Evolutionary conservation across 2,888 invertebrate genomes (phyloP).

Genomic region (Anarsia innoxiella): DNA sequence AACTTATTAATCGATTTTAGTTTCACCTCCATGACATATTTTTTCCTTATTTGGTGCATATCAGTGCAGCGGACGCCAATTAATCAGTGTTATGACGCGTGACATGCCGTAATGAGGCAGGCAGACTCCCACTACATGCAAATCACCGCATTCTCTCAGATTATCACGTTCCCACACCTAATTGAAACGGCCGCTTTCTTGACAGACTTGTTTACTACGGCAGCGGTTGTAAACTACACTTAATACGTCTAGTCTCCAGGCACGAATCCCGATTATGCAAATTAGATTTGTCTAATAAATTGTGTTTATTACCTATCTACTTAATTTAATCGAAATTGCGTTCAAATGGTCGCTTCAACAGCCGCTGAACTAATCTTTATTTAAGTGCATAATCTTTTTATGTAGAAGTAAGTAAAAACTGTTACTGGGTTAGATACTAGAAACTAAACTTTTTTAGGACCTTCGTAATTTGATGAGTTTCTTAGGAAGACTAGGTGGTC

Average conservation of each 20-base stretch:
- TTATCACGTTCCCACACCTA: conserved; percentile 11
- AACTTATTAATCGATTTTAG: too few relatives aligned
- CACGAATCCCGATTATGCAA: background rate
- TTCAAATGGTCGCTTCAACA: too few relatives aligned
- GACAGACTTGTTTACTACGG: background rate
- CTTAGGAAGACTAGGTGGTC: conserved; percentile 27
- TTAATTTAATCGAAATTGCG: background rate
- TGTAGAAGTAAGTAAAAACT: too few relatives aligned
- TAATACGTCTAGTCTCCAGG: too few relatives aligned
- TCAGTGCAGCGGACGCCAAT: conserved; percentile 49
- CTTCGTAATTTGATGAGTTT: too few relatives aligned
- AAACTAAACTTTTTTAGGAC: too few relatives aligned
- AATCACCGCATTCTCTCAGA: conserved; percentile 23
- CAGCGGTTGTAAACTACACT: too few relatives aligned
- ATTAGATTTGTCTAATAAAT: background rate
- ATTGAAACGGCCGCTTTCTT: conserved; percentile 14
- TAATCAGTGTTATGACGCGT: conserved; percentile 68
- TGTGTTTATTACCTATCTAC: background rate
- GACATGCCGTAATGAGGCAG: conserved; percentile 55
- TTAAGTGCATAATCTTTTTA: too few relatives aligned
- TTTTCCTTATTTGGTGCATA: too few relatives aligned
- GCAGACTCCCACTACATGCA: conserved; percentile 23
- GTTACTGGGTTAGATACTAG: too few relatives aligned
- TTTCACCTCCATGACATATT: too few relatives aligned
- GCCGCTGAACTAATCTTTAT: too few relatives aligned